Conservation (phyloP, 2,888 invertebrate genomes). For the Drosophila parthenogenetica region DNA sequence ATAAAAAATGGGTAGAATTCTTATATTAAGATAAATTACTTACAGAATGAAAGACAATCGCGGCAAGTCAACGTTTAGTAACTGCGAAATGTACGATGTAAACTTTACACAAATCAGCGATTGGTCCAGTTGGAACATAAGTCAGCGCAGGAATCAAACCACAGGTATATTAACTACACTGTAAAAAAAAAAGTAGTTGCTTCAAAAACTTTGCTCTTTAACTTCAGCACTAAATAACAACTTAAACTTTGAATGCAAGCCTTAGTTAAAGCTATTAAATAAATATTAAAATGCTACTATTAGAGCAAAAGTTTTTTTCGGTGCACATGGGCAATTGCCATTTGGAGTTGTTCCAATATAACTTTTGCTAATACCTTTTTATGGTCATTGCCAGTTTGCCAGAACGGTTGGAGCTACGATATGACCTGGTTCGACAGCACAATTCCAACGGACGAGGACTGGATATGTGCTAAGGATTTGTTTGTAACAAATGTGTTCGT, state of each 20-base stretch:
- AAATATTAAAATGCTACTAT: background rate
- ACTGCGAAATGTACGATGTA: constrained; percentile 85
- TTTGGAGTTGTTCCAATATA: constrained; percentile 49
- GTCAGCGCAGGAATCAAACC: constrained; percentile 61
- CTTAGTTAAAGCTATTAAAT: background rate
- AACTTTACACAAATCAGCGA: constrained; percentile 80
- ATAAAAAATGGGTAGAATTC: background rate
- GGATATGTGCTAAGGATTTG: constrained; percentile 87
- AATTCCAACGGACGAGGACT: constrained; percentile 86
- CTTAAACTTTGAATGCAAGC: too few relatives aligned
- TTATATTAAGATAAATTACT: background rate
- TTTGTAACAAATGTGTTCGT: constrained; percentile 87
- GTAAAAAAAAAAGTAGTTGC: background rate
- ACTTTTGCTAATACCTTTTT: constrained; percentile 82
- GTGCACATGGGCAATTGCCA: constrained; percentile 6
- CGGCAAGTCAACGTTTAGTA: constrained; percentile 83
- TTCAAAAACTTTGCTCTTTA: too few relatives aligned
- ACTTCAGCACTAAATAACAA: too few relatives aligned
- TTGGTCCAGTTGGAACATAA: constrained; percentile 74
- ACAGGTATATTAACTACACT: constrained; percentile 71
- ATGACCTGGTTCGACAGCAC: constrained; percentile 86
- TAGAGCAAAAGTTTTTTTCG: background rate
- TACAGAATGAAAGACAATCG: constrained; percentile 83
- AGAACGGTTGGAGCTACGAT: constrained; percentile 87
- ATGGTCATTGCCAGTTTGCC: constrained; percentile 85